Evolutionary conservation across 2,113 vertebrate species (phyloP).

Genomic region (Thunnus maccoyii): DNA sequence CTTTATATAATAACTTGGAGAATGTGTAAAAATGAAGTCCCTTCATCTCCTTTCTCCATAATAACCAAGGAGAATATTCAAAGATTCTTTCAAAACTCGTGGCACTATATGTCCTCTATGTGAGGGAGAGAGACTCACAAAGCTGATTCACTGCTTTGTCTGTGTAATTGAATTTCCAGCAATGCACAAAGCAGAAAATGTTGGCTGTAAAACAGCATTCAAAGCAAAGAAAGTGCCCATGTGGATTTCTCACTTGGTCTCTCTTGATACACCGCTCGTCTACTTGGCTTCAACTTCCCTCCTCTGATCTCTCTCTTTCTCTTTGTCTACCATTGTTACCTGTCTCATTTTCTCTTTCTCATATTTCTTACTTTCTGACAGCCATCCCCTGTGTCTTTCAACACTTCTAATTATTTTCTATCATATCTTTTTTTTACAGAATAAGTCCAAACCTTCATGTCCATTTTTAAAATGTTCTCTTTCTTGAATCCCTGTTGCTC

Average conservation of each 20-base stretch:
- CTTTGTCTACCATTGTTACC: not conserved
- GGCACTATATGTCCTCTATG: not conserved
- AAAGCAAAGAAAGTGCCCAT: constrained; percentile 24
- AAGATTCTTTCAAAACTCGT: not conserved
- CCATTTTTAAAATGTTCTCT: not conserved
- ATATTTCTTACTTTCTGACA: not conserved
- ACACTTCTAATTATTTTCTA: not conserved
- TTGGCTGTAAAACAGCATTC: constrained; percentile 56
- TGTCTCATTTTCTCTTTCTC: not conserved
- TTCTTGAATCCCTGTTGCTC: not conserved
- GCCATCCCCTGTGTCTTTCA: not conserved
- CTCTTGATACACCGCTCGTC: constrained; percentile 37
- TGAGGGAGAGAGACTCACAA: constrained; percentile 8
- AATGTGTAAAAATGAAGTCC: not conserved
- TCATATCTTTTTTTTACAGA: not conserved
- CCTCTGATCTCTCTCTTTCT: not conserved
- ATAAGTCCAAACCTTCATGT: not conserved
- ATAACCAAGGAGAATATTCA: not conserved
- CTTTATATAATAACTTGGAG: not conserved
- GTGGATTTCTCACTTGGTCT: constrained; percentile 48
- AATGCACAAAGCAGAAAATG: constrained; percentile 33
- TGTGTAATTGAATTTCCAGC: constrained; percentile 67
- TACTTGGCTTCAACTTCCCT: constrained; percentile 2
- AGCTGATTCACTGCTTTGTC: constrained; percentile 7
- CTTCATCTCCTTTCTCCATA: not conserved